Evolutionary conservation across 1,140 invertebrate genomes (phyloP), one percentile per base, ranked within the genome.

Genomic region (Berghia stephanieae): DNA sequence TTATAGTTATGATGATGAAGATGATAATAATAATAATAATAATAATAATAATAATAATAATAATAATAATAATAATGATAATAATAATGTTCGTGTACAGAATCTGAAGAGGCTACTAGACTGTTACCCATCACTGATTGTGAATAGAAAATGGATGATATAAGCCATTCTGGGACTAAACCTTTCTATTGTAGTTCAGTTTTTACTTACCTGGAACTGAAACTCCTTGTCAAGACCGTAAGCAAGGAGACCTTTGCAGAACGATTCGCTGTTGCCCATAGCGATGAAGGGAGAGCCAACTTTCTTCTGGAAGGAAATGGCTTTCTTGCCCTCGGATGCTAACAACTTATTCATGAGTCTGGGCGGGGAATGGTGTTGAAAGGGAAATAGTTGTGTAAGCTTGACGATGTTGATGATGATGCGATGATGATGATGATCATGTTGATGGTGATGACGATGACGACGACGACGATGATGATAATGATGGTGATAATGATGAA

Each of bases 221-320:
- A 82, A 84, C 75, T 86, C 84, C 78, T 85, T 85, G 34, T 77
- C 78, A 36, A 89, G 72, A 5, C 87, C 87, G 73, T 85, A 88
- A n/a, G 81, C 67, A 46, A 80, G 73, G 44, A 81, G 83, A 8
- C 84, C 87, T 78, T 87, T 86, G 81, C 85, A 85, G 80, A 86
- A 88, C 0, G 67, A 46, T 31, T 87, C 84, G 49, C 86, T 84
- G 77, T 87, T 87, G 80, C 83, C 83, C 83, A 84, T 83, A 49
- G 83, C 84, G 63, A 85, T 84, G 76, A 86, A 86, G 46, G 83
- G 82, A 40, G 83, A 83, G 46, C 81, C 80, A 0, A 81, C 81
- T 57, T 86, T 86, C 79, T 86, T 86, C 63, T 82, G 81, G 81
- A 86, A 84, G 24, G 74, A 49, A 8, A 86, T 77, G 69, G 80